Evolutionary conservation across 2,113 vertebrate species (phyloP).

Genomic region (Zosterops pallidus): DNA sequence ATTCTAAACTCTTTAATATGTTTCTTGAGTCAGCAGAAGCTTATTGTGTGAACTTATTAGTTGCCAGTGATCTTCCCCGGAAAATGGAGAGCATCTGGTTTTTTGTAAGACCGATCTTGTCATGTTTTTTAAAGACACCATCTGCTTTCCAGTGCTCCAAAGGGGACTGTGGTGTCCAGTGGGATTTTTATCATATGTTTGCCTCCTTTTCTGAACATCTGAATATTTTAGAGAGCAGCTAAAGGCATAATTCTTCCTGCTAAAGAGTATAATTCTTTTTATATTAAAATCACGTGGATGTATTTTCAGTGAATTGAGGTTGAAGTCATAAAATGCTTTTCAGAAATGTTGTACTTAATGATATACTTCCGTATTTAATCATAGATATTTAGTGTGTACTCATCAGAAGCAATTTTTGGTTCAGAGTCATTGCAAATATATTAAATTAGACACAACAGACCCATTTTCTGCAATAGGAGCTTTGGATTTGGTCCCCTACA

Average conservation of each 20-base stretch:
- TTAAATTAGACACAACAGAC: neutral
- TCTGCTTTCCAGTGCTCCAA: slow-evolving; percentile 52
- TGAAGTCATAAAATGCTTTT: neutral
- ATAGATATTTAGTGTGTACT: neutral
- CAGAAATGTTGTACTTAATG: neutral
- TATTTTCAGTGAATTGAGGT: neutral
- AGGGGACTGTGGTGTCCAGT: neutral
- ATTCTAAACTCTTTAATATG: neutral
- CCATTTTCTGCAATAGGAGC: neutral
- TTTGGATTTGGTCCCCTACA: slow-evolving; percentile 12
- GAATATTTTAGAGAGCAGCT: slow-evolving; percentile 32
- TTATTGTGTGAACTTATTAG: neutral
- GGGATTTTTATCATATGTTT: slow-evolving; percentile 50
- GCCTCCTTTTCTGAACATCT: slow-evolving; percentile 30
- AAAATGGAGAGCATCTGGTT: neutral
- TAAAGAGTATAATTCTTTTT: neutral
- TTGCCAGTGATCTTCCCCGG: neutral
- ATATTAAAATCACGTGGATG: neutral
- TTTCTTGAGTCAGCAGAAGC: slow-evolving; percentile 35
- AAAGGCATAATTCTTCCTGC: slow-evolving; percentile 7
- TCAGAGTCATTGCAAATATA: neutral
- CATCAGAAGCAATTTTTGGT: neutral
- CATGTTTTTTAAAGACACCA: slow-evolving; percentile 52
- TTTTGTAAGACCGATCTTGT: neutral
- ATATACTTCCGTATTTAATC: neutral